Base-by-base conservation (phyloP, 2,797 vertebrate genomes). In the Pachyuromys duprasi region DNA sequence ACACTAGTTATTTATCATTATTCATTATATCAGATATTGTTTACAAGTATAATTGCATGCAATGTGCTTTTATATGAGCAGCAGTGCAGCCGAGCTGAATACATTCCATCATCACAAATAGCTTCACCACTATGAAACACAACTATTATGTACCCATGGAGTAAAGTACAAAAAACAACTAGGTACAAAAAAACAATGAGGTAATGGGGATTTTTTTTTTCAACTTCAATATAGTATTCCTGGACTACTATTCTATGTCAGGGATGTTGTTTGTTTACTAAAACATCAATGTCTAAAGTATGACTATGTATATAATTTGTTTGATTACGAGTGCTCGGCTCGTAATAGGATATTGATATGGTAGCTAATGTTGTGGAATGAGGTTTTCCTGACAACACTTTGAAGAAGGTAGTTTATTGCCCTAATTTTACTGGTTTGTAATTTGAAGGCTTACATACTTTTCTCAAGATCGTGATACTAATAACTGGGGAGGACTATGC, bases 341-440 rank as follows among this genome's bases (percentile, higher is more conserved):
- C 28, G 60, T 89, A 82, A 86, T 80, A 45, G 82, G 4, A 80
- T 39, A 39, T 79, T 75, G n/a, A 65, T 69, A 42, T 5, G 62
- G 18, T 81, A 91, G 20, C 4, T 95, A 88, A 87, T 89, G 42
- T 39, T 82, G 63, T 72, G 36, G 53, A 92, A 89, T 92, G 26
- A 36, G 78, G 57, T 65, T 60, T 93, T 92, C 33, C 74, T 75
- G n/a, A 67, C 15, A 74, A 31, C 20, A 84, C 55, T 80, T 13
- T 67, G n/a, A 93, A 36, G 60, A 75, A 83, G 33, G 53, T 79
- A 92, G 79, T 92, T 92, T 92, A 67, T 94, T 94, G 88, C 20
- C 14, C 18, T 82, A 60, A 70, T 95, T 92, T 86, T 75, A 90
- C 31, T 42, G 17, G 3, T 91, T 80, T 95, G 94, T 94, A 92